Evolutionary conservation across 2,797 vertebrate species (phyloP), one percentile per base, ranked within the genome.

Genomic region (Siniperca scherzeri): DNA sequence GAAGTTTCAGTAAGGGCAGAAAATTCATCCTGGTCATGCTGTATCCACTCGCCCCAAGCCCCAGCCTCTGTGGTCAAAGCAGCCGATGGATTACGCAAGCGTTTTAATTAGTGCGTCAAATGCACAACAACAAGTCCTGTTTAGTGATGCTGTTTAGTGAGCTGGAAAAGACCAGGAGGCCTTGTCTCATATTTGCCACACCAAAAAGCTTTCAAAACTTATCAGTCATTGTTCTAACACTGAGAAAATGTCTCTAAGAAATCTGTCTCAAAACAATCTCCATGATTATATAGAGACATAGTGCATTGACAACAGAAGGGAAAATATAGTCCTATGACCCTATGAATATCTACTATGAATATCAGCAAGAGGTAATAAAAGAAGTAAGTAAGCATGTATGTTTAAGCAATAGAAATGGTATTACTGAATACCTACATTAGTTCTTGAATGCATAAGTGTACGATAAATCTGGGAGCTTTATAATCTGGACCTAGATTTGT

Each of bases 111-210:
- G 82, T 27, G 70, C 38, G 17, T 79, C 86, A 74, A 74, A 82
- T 77, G 82, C 86, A 90, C 88, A 88, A 88, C 87, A 89, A 87
- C 74, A 83, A 88, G 79, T 71, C 77, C 73, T 74, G 78, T 83
- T 85, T 64, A 70, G 71, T 57, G 84, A 88, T 81, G 88, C 86
- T 73, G 89, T 46, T 67, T 56, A 80, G 70, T 80, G 87, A 90
- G 81, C 79, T 66, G 84, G 88, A 90, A 92, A 67, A 72, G 66
- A 78, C 55, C 12, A 16, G 56, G 55, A 88, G 70, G 80, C 69
- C 70, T 70, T 10, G 72, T 78, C 56, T 80, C 78, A 70, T 65
- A 82, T 82, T 70, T 59, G 25, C 55, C 72, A 40, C 46, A 75
- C 62, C 33, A 70, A 74, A 85, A 46, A 42, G 62, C 81, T 87